Evolutionary conservation across 1,140 invertebrate genomes (phyloP).

Genomic region (Nephila pilipes): DNA sequence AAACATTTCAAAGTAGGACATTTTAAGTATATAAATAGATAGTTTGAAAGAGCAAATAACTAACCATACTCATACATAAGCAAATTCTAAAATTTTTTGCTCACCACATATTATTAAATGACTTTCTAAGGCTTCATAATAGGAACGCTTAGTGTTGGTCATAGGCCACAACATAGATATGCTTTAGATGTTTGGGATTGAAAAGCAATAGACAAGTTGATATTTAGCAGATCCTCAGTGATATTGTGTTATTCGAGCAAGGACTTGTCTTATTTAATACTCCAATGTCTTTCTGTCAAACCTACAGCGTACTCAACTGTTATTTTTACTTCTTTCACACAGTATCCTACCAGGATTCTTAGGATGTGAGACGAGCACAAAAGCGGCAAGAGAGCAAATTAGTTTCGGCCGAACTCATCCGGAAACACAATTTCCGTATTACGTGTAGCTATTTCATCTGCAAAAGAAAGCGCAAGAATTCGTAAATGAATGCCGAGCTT

Average conservation of each 20-base stretch:
- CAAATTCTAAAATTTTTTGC: no score
- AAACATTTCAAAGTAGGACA: no score
- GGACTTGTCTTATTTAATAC: neutral
- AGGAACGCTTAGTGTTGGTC: no score
- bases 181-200: no score
- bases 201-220: neutral
- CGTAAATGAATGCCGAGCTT: neutral
- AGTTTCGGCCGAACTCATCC: slow-evolving; percentile 27
- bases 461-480: slow-evolving; percentile 33
- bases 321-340: slow-evolving; percentile 2
- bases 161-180: no score
- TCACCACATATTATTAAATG: no score
- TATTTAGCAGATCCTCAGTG: neutral
- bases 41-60: no score
- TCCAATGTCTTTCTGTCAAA: neutral
- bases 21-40: no score
- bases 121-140: no score
- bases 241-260: neutral
- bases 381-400: neutral
- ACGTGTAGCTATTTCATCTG: slow-evolving; percentile 8
- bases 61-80: no score
- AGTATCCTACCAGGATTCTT: neutral
- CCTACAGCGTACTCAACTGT: neutral
- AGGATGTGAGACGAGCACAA: neutral
- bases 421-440: neutral